These are phyloP conservation scores for Oxygymnocypris stewartii DNA, from an alignment of 2,113 vertebrate genomes.

Conservation along the genomic window DNA sequence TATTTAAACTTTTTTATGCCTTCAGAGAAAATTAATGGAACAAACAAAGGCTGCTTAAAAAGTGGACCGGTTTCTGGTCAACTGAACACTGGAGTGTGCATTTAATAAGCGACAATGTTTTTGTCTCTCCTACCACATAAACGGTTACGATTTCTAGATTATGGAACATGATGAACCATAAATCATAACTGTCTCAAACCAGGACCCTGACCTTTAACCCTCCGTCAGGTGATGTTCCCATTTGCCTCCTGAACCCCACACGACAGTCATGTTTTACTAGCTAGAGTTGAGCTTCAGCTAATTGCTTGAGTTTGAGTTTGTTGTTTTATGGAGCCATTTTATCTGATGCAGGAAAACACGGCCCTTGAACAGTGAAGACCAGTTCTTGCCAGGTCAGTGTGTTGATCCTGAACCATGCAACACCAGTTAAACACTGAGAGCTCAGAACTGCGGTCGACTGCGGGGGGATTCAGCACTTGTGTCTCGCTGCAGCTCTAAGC, in stretches of 20 bases:
- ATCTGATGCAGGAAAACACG: background rate
- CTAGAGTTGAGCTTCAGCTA: background rate
- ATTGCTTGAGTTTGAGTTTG: conserved; percentile 3
- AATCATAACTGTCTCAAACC: background rate
- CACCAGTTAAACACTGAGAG: conserved; percentile 49
- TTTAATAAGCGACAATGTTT: background rate
- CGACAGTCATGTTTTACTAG: background rate
- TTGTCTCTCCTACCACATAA: background rate
- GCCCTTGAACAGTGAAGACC: conserved; percentile 1
- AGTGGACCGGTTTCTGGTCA: background rate
- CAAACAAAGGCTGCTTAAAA: background rate
- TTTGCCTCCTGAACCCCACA: background rate
- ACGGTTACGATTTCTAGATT: background rate
- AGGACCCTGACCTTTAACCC: conserved; percentile 18
- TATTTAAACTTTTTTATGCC: background rate
- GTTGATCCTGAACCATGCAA: conserved; percentile 40
- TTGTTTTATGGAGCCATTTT: conserved; percentile 17
- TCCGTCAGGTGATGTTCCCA: background rate
- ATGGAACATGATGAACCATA: background rate
- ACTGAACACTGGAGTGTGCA: background rate
- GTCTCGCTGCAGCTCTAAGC: conserved; percentile 13
- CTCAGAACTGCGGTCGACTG: conserved; percentile 34
- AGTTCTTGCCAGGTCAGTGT: conserved; percentile 35
- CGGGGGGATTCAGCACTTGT: background rate
- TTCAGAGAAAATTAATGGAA: background rate